These are phyloP conservation scores for Nycticryphes semicollaris DNA, from an alignment of 2,113 vertebrate species.

Conservation along the genomic window DNA sequence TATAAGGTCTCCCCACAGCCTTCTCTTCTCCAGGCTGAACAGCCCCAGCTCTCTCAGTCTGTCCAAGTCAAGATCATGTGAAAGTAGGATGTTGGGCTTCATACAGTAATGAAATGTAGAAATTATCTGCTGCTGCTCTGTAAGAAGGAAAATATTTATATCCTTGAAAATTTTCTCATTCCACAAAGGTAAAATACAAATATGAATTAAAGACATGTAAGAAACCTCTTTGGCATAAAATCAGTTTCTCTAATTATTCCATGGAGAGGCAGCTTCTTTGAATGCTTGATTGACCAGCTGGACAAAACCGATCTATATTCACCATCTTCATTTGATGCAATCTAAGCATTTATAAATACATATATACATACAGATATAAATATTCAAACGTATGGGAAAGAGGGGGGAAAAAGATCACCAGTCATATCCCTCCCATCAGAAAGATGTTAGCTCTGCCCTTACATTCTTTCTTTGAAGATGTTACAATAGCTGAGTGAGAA, in stretches of 20 bases:
- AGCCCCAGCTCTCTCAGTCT: too few relatives aligned
- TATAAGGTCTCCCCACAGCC: too few relatives aligned
- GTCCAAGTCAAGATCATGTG: not conserved
- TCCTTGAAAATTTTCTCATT: not conserved
- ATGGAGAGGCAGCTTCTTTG: not conserved
- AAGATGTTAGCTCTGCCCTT: conserved; percentile 42
- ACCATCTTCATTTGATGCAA: not conserved
- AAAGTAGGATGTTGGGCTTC: not conserved
- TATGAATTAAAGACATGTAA: not conserved
- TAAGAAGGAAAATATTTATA: not conserved
- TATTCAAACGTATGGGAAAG: not conserved
- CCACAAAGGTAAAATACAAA: not conserved
- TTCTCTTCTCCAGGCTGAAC: too few relatives aligned
- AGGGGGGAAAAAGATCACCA: not conserved
- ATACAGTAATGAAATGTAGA: not conserved
- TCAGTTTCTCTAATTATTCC: not conserved
- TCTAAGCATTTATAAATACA: not conserved
- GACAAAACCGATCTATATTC: not conserved
- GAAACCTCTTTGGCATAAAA: not conserved
- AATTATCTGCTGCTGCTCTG: not conserved
- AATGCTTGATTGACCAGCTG: not conserved
- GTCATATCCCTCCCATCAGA: not conserved
- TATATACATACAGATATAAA: not conserved
- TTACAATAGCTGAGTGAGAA: conserved; percentile 48
- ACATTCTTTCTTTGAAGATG: conserved; percentile 69